These are phyloP conservation scores for Epistrophe eligans DNA, from an alignment of 2,888 invertebrate species.

Conservation along the genomic window DNA sequence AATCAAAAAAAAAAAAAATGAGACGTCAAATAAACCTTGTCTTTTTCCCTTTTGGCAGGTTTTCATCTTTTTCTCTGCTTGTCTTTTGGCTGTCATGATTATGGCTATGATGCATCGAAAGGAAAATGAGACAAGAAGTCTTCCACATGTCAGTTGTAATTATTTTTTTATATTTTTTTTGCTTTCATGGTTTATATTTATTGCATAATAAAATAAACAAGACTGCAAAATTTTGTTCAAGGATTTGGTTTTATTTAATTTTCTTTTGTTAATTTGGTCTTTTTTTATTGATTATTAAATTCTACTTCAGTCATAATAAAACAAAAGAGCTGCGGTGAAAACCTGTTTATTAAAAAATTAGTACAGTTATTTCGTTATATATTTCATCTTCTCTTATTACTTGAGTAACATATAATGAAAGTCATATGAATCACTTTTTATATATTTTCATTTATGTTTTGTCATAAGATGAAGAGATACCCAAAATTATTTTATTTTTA, in stretches of 20 bases:
- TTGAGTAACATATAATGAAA: too few species aligned
- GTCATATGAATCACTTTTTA: too few species aligned
- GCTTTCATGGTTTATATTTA: not conserved
- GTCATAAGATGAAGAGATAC: too few species aligned
- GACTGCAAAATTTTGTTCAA: not conserved
- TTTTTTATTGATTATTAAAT: not conserved
- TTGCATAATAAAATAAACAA: not conserved
- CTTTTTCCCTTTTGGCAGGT: not conserved
- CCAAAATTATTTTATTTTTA: too few species aligned
- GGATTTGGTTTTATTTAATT: not conserved
- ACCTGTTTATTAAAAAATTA: not conserved
- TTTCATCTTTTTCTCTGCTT: not conserved
- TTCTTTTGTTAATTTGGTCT: not conserved
- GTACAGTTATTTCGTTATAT: too few species aligned
- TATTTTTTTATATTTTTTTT: not conserved
- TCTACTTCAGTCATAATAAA: not conserved
- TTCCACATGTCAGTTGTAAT: not conserved
- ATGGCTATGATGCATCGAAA: conserved; percentile 1
- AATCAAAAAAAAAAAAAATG: not conserved
- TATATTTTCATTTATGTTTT: too few species aligned
- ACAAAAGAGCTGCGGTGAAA: not conserved
- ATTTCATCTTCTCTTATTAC: too few species aligned
- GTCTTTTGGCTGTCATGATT: not conserved
- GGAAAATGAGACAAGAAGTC: not conserved
- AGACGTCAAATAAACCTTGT: not conserved